Conservation (phyloP, 2,113 vertebrate genomes). For the Oryzias melastigma region DNA sequence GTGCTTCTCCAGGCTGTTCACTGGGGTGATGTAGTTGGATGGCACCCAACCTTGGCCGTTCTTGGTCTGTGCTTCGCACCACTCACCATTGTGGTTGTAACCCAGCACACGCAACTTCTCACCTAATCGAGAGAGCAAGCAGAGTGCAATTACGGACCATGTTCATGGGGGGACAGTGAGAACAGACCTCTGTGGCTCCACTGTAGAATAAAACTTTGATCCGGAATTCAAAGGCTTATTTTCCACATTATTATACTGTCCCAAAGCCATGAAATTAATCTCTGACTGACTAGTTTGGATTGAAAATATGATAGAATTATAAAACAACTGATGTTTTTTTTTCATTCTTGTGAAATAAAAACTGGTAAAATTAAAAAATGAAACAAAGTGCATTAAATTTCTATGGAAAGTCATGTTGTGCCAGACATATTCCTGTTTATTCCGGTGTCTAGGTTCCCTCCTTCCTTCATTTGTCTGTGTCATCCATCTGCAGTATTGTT, state of each 20-base stretch:
- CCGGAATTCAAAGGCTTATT: too few species aligned
- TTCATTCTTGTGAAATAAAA: not conserved
- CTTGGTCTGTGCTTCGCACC: constrained; percentile 97
- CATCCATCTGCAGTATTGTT: constrained; percentile 60
- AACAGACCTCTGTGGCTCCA: too few species aligned
- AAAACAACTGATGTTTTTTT: not conserved
- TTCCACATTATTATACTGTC: too few species aligned
- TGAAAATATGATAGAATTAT: too few species aligned
- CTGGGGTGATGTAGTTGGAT: constrained; percentile 98
- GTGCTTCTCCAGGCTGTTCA: constrained; percentile 98
- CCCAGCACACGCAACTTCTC: constrained; percentile 96
- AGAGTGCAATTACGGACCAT: not conserved
- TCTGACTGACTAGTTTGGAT: too few species aligned
- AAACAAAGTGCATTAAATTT: not conserved
- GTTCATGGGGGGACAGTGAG: too few species aligned
- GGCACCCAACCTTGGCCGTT: constrained; percentile 99
- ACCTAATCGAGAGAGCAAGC: constrained; percentile 68
- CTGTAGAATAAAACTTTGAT: too few species aligned
- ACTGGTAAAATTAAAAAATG: not conserved
- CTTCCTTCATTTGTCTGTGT: constrained; percentile 63
- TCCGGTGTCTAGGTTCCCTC: constrained; percentile 40
- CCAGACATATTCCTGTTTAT: constrained; percentile 46
- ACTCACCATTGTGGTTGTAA: constrained; percentile 98
- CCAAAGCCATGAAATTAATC: too few species aligned
- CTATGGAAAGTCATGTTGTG: constrained; percentile 3